Evolutionary conservation across 2,888 invertebrate species (phyloP), one percentile per base, ranked within the genome.

Genomic region (Spialia ferax): DNA sequence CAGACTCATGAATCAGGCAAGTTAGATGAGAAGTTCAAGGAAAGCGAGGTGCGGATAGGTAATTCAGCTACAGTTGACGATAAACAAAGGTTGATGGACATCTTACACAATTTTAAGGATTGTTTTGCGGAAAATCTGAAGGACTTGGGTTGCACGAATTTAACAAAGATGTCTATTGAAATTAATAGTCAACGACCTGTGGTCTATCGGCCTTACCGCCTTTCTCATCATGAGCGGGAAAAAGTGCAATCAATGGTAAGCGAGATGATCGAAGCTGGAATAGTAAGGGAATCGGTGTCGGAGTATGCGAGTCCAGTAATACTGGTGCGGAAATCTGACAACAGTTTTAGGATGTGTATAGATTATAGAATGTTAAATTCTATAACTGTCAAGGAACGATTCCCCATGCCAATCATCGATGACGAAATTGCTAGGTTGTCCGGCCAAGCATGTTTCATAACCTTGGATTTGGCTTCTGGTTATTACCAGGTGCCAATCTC

Each of bases 331-430:
- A 35, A 35, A 35, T 35, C 35, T 2, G 35, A 35, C 11, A 35
- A 35, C 11, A 35, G 59, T 23, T 59, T 59, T 23, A 15, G 26
- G 63, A 55, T 35, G 35, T 35, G 35, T 35, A 35, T 35, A 35
- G 35, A 35, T 35, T 35, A 35, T 35, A 35, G 35, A 11, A 35
- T 35, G 35, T 11, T 35, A 35, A 35, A 35, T 35, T 10, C 35
- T 11, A 35, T 35, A 35, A 35, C 35, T 3, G 35, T 35, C 35
- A 35, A 35, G 11, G 35, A 35, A 11, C 11, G 35, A 35, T 35
- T 35, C 35, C 35, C 35, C 11, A 35, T 35, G 35, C 35, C 35
- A 1, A 35, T 35, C 35, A 35, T 32, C 11, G 32, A 32, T 32
- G 32, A 32, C 32, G 32, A 32, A 11, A 32, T 32, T 32, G 32